Conservation (phyloP, 2,797 vertebrate genomes). For the Sardinella longiceps region DNA sequence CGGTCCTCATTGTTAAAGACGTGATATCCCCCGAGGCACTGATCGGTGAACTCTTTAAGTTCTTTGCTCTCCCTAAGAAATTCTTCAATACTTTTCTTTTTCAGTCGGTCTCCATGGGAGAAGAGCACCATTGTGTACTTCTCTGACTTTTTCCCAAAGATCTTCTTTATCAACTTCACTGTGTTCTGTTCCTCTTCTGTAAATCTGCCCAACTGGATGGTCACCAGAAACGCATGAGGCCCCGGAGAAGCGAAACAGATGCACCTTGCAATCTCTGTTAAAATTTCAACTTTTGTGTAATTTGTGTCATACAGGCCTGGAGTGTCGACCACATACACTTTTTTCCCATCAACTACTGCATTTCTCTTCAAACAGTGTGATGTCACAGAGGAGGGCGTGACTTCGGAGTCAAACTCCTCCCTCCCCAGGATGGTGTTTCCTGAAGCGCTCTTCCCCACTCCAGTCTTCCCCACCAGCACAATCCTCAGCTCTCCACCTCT, state of each 20-base stretch:
- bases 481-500: no score
- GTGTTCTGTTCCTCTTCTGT: slow-evolving; percentile 28
- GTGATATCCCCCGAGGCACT: no score
- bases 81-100: no score
- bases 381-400: not conserved
- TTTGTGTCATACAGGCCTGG: no score
- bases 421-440: no score
- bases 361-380: not conserved
- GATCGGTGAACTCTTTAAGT: no score
- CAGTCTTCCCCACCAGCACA: no score
- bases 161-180: slow-evolving; percentile 5
- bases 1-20: no score
- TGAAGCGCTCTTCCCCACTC: no score
- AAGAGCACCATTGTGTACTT: not conserved
- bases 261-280: not conserved
- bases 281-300: not conserved
- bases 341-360: not conserved
- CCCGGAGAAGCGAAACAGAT: slow-evolving; percentile 28
- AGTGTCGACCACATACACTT: not conserved
- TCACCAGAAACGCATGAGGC: slow-evolving; percentile 29
- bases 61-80: no score
- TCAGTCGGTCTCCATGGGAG: no score
- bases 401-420: no score
- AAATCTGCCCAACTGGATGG: slow-evolving; percentile 25
- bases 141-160: slow-evolving; percentile 27